Conservation (phyloP, 2,113 vertebrate genomes). For the Cochlearius cochlearius region DNA sequence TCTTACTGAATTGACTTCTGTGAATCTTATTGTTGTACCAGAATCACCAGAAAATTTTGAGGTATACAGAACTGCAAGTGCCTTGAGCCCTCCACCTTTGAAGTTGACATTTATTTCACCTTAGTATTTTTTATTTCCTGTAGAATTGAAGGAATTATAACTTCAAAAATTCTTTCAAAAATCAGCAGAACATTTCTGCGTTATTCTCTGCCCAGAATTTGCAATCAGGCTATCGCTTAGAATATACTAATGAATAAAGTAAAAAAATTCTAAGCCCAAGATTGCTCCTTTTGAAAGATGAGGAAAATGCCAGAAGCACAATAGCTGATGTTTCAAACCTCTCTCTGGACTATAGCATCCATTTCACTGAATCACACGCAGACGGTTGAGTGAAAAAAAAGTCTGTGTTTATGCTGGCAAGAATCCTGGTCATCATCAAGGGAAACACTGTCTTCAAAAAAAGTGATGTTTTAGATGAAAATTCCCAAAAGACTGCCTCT, state of each 20-base stretch:
- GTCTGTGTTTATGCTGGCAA: not conserved
- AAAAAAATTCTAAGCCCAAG: not conserved
- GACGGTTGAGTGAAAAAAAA: not conserved
- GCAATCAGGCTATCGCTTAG: not conserved
- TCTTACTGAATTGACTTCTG: not conserved
- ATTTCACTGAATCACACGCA: conserved; percentile 6
- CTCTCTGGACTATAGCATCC: not conserved
- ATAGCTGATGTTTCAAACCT: not conserved
- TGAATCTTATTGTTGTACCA: not conserved
- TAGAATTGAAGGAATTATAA: not conserved
- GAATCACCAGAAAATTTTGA: not conserved
- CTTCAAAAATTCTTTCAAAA: conserved; percentile 3
- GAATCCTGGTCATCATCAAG: not conserved
- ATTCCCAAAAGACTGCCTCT: not conserved
- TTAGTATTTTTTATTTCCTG: conserved; percentile 31
- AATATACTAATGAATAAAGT: not conserved
- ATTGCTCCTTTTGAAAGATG: conserved; percentile 7
- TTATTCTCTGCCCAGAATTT: conserved; percentile 28
- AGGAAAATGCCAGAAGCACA: not conserved
- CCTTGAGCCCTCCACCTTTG: not conserved
- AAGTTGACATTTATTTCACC: conserved; percentile 9
- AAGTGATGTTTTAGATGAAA: not conserved
- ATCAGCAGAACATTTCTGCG: not conserved
- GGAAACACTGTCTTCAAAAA: not conserved
- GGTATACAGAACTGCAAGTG: not conserved